These are phyloP conservation scores for Nemurella pictetii DNA, from an alignment of 2,888 invertebrate species.

Conservation along the genomic window DNA sequence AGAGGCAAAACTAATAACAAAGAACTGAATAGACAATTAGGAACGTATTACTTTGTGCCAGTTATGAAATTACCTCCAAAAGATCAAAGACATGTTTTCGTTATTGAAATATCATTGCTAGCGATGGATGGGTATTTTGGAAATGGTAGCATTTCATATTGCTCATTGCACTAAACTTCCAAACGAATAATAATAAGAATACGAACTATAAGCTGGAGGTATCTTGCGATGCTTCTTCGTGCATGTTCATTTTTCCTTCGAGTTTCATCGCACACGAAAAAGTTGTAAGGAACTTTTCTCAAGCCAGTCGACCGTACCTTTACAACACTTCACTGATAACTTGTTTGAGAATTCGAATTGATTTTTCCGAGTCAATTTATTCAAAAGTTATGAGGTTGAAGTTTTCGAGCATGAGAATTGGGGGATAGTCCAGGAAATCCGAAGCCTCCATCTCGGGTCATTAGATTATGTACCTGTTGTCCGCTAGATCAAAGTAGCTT, in stretches of 20 bases:
- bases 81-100: not conserved
- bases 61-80: not conserved
- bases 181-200: too few species aligned
- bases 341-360: not conserved
- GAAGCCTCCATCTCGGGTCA: not conserved
- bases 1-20: not conserved
- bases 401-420: not conserved
- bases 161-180: too few species aligned
- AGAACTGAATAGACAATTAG: not conserved
- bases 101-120: not conserved
- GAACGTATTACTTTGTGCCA: not conserved
- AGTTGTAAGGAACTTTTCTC: not conserved
- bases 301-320: not conserved
- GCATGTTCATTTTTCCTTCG: not conserved
- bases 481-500: not conserved
- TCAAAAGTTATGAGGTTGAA: not conserved
- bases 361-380: not conserved
- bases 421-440: not conserved
- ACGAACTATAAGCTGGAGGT: too few species aligned
- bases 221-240: too few species aligned
- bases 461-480: not conserved
- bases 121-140: too few species aligned
- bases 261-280: too few species aligned
- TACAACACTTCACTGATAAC: not conserved
- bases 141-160: too few species aligned